A percentile compares a stretch with the other conserved stretches of the same genome.
Evolutionary conservation across 2,797 vertebrate genomes (phyloP).

Genomic region (Mormyrus proboscirostris): DNA sequence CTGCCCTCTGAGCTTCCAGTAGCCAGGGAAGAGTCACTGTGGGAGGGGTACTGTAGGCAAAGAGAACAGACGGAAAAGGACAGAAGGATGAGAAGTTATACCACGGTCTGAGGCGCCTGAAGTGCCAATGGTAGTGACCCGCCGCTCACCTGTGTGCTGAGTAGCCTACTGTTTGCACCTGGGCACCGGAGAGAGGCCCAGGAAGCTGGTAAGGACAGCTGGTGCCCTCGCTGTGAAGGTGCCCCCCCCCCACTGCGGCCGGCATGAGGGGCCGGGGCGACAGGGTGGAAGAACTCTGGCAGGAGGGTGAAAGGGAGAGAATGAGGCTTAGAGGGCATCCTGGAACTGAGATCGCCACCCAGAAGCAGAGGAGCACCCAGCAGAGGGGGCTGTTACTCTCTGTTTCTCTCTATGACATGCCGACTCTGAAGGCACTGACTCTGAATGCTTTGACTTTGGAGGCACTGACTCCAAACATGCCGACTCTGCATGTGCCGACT

Average conservation of each 20-base stretch:
- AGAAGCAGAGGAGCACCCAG: conserved; percentile 39
- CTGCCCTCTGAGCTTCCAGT: conserved; percentile 84
- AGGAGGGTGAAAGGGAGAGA: conserved; percentile 68
- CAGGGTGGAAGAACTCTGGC: conserved; percentile 82
- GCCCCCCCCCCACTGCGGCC: conserved; percentile 59
- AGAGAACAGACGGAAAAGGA: neutral
- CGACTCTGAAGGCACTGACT: neutral
- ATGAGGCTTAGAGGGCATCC: conserved; percentile 47
- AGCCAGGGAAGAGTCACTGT: conserved; percentile 85
- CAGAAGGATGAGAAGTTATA: neutral
- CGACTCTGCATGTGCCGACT: neutral
- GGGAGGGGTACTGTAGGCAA: conserved; percentile 60
- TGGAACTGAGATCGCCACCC: conserved; percentile 35
- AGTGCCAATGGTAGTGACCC: neutral
- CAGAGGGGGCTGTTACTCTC: neutral
- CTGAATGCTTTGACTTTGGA: neutral
- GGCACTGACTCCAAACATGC: neutral
- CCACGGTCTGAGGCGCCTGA: neutral
- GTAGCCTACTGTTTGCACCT: conserved; percentile 72
- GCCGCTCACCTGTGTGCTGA: conserved; percentile 64
- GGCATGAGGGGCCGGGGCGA: conserved; percentile 60
- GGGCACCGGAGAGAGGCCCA: conserved; percentile 86
- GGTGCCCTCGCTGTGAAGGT: conserved; percentile 52
- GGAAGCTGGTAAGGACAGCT: conserved; percentile 79
- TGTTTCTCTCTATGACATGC: neutral